phyloP scores from a whole-genome alignment of 2,888 invertebrate genomes.

The Pammene fasciana region DNA sequence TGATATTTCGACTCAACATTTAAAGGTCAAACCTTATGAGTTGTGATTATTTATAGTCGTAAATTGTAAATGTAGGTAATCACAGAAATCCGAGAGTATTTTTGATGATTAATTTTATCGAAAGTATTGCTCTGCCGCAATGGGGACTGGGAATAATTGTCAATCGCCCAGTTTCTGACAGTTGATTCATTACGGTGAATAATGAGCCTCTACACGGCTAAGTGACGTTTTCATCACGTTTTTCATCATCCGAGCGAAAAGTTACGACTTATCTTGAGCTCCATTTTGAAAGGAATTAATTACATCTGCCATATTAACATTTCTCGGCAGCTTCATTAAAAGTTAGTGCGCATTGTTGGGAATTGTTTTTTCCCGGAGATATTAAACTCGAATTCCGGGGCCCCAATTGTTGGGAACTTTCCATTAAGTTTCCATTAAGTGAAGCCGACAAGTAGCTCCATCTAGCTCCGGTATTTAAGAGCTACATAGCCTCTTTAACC shows the following conservation, averaged over 20 bases:
- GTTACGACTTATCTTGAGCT: slow-evolving; percentile 7
- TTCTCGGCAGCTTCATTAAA: slow-evolving; percentile 30
- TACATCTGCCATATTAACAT: slow-evolving; percentile 22
- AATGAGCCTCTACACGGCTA: background rate
- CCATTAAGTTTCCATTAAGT: slow-evolving; percentile 7
- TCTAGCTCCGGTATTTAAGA: background rate
- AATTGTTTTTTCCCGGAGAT: slow-evolving; percentile 19
- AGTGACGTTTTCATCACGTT: background rate
- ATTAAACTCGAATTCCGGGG: slow-evolving; percentile 18
- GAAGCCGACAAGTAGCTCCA: background rate
- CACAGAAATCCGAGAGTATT: too few species aligned
- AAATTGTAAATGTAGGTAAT: too few species aligned
- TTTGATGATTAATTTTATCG: too few species aligned
- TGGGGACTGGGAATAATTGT: too few species aligned
- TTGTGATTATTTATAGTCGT: too few species aligned
- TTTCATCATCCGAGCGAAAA: background rate
- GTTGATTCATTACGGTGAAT: too few species aligned
- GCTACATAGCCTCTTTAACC: background rate
- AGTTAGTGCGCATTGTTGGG: slow-evolving; percentile 26
- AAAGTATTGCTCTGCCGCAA: too few species aligned
- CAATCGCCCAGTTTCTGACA: too few species aligned
- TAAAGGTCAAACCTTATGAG: too few species aligned
- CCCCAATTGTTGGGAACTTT: slow-evolving; percentile 3
- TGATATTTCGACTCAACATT: too few species aligned
- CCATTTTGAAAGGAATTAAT: slow-evolving; percentile 16